Evolutionary conservation across 2,797 vertebrate species (phyloP), one percentile per base, ranked within the genome.

Genomic region (Danio albolineatus): DNA sequence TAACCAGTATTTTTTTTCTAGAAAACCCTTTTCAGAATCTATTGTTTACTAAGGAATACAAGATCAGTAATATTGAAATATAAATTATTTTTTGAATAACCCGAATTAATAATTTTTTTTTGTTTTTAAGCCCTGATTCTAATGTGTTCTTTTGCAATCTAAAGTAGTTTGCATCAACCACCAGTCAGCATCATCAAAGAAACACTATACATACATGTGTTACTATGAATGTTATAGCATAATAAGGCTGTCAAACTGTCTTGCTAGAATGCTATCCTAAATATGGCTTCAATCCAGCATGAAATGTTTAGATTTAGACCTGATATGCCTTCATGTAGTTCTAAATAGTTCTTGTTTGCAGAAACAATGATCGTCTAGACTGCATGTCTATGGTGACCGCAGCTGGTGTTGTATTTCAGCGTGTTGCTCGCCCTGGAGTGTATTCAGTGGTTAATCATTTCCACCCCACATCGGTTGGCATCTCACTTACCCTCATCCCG

Each of bases 371-470:
- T 17, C 12, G 53, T 59, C 62, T 66, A 51, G 43, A 73, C 69
- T 43, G 28, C 16, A 19, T 53, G 54, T 61, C 62, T 53, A 28
- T 65, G 67, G 8, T 46, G 46, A 73, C 48, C 69, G 6, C 78
- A 46, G 39, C 59, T 14, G 19, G 59, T 56, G 7, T 79, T 17
- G 38, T 43, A 17, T 73, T 73, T 62, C 17, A 51, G 8, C 61
- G 7, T 70, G 41, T 38, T 6, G 1, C 36, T 79, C 38, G 71
- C 67, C 62, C 56, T 39, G n/a, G 12, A 75, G 57, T 62, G 17
- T 78, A 76, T 76, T 69, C 53, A 60, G 61, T 71, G 65, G 51
- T 74, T 80, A 75, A 76, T 80, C 78, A 82, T 75, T 82, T 62
- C 61, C 39, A 73, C 28, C 72, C 59, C 70, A 59, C 44, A 44